phyloP scores from a whole-genome alignment of 64 coral and sea anemone genomes.

The Anthopleura sola region DNA sequence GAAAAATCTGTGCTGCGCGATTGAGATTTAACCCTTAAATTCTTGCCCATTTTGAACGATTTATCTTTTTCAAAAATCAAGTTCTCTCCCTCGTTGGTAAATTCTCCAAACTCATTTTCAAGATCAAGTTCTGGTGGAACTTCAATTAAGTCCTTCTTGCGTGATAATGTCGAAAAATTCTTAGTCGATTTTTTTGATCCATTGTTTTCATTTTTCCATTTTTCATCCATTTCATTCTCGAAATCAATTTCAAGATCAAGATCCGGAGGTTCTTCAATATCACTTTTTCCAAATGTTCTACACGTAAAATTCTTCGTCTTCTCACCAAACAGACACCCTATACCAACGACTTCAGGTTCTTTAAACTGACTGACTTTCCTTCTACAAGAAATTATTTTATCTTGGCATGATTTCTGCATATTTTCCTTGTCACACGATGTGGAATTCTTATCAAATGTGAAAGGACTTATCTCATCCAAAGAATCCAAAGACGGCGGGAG shows the following conservation, averaged over 20 bases:
- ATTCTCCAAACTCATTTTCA: not conserved
- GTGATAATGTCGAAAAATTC: not conserved
- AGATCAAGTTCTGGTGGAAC: not conserved
- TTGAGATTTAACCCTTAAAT: not conserved
- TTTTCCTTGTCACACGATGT: not conserved
- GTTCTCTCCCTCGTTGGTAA: not conserved
- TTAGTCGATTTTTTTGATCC: not conserved
- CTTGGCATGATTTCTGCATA: not conserved
- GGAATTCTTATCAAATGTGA: not conserved
- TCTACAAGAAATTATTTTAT: slow-evolving; percentile 6
- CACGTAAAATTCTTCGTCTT: not conserved
- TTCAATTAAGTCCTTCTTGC: not conserved
- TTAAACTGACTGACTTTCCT: not conserved
- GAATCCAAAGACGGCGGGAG: slow-evolving; percentile 67
- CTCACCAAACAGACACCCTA: too few species aligned
- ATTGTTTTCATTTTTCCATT: not conserved
- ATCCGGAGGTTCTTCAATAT: not conserved
- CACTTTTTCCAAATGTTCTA: not conserved
- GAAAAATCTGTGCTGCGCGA: not conserved
- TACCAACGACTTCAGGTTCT: not conserved
- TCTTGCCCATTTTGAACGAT: not conserved
- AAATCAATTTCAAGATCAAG: slow-evolving; percentile 19
- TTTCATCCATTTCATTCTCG: not conserved
- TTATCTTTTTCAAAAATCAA: not conserved
- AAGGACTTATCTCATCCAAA: slow-evolving; percentile 50